These are phyloP conservation scores for Syngnathoides biaculeatus DNA, from an alignment of 2,113 vertebrate genomes.

Conservation along the genomic window DNA sequence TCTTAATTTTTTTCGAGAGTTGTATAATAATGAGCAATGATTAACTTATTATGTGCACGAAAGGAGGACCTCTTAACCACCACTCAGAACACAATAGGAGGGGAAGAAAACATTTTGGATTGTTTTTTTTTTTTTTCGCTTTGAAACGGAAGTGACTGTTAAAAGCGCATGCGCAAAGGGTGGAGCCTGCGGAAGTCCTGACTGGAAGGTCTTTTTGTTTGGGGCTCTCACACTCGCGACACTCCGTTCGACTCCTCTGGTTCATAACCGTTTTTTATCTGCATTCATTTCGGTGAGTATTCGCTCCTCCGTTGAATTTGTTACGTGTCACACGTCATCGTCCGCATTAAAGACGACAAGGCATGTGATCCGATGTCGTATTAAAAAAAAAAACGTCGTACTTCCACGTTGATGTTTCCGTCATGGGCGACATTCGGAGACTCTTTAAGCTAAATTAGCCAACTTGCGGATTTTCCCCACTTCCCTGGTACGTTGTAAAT, in stretches of 20 bases:
- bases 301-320: rapidly evolving
- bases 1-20: no score
- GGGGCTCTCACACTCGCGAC: conserved; percentile 35
- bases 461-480: not conserved
- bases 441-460: conserved; percentile 4
- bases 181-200: conserved; percentile 35
- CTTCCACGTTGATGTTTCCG: not conserved
- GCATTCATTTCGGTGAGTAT: conserved; percentile 77
- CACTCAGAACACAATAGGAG: not conserved
- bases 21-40: no score
- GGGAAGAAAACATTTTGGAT: no score
- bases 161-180: conserved; percentile 57
- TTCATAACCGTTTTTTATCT: conserved; percentile 75
- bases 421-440: conserved; percentile 22
- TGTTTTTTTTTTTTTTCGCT: not conserved
- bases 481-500: not conserved
- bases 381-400: not conserved
- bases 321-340: rapidly evolving
- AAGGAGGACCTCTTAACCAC: not conserved
- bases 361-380: rapidly evolving
- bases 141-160: conserved; percentile 17
- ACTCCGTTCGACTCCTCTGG: conserved; percentile 53
- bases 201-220: conserved; percentile 67
- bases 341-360: rapidly evolving
- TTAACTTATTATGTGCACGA: not conserved